Evolutionary conservation across 2,797 vertebrate species (phyloP).

Genomic region (Rhabdophis nuchalis): DNA sequence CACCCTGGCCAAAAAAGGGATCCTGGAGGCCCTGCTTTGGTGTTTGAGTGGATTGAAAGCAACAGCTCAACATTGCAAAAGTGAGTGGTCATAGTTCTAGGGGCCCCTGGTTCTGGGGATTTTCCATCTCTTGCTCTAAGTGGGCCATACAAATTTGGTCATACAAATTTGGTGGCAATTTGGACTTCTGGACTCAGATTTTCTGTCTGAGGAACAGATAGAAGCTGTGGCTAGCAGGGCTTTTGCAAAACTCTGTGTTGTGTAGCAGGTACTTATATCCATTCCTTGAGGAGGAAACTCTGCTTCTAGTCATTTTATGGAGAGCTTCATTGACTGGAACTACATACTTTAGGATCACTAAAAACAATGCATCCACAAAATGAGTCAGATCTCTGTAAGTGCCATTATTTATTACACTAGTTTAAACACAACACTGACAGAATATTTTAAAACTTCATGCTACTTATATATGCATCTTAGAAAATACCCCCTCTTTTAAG

Average conservation of each 20-base stretch:
- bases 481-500: not conserved
- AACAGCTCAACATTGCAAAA: not conserved
- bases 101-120: not conserved
- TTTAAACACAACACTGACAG: not conserved
- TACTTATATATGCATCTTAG: not conserved
- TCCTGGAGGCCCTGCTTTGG: not conserved
- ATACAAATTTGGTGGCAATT: not conserved
- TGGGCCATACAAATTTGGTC: not conserved
- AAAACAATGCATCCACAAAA: not conserved
- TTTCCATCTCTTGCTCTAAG: not conserved
- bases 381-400: not conserved
- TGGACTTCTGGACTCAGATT: not conserved
- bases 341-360: not conserved
- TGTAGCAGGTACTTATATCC: not conserved
- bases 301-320: not conserved
- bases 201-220: not conserved
- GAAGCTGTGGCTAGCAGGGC: not conserved
- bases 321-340: not conserved
- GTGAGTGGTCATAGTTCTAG: not conserved
- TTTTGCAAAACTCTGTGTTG: not conserved
- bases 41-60: not conserved
- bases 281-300: not conserved
- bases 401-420: not conserved
- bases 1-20: not conserved
- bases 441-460: not conserved